A percentile compares a stretch with the other conserved stretches of the same genome.
These are phyloP conservation scores for Propithecus deckenii DNA, from an alignment of 2,797 vertebrate species.

Conservation along the genomic window DNA sequence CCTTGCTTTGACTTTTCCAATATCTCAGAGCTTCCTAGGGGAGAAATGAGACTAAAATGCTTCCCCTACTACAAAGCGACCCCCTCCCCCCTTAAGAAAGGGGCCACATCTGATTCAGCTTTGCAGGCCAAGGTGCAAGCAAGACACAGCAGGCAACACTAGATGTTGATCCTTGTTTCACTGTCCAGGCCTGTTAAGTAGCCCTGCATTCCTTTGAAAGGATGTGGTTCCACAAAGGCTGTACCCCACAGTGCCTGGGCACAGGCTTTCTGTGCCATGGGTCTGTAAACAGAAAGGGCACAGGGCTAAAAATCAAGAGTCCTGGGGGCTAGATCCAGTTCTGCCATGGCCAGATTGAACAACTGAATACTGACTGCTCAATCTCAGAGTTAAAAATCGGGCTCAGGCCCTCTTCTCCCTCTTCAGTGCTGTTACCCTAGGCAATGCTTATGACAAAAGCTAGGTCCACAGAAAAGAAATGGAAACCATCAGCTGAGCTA, in stretches of 20 bases:
- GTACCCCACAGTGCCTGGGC: not conserved
- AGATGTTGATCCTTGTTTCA: not conserved
- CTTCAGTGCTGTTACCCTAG: not conserved
- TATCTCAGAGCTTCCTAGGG: not conserved
- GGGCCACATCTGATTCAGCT: not conserved
- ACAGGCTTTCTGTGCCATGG: not conserved
- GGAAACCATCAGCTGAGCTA: not conserved
- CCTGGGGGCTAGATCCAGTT: not conserved
- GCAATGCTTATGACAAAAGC: not conserved
- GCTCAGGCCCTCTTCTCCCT: not conserved
- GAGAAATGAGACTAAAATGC: not conserved
- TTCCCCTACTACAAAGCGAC: not conserved
- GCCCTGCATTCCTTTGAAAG: not conserved
- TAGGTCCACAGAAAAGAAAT: not conserved
- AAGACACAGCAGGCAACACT: not conserved
- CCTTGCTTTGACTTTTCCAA: not conserved
- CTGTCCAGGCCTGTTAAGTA: not conserved
- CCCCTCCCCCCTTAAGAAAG: not conserved
- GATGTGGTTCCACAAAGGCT: not conserved
- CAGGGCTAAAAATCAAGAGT: not conserved
- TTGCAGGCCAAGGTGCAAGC: not conserved
- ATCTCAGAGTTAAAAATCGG: not conserved
- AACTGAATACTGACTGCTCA: not conserved
- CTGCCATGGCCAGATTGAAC: not conserved
- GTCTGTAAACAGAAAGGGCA: not conserved